Evolutionary conservation across 2,113 vertebrate genomes (phyloP).

Genomic region (Hassar affinis): DNA sequence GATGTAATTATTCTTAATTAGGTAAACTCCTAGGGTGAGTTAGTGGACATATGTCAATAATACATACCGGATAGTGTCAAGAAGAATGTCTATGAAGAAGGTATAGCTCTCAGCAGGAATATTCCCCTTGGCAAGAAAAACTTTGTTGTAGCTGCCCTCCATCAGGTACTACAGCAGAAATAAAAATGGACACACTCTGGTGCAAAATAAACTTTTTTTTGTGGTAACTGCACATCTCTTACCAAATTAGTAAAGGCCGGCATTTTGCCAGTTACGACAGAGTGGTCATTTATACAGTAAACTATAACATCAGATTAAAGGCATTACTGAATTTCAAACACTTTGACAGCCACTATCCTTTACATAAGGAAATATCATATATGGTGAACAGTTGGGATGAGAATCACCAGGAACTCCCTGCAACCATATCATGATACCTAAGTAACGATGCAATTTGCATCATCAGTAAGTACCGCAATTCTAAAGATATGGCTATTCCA

Average conservation of each 20-base stretch:
- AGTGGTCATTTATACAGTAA: not conserved
- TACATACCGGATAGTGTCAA: constrained; percentile 89
- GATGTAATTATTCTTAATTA: not conserved
- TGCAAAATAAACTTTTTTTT: not conserved
- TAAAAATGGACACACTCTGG: not conserved
- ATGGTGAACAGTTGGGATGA: not conserved
- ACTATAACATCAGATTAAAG: not conserved
- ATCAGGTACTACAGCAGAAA: constrained; percentile 82
- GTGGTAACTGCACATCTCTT: not conserved
- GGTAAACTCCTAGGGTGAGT: not conserved
- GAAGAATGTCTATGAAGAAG: constrained; percentile 94
- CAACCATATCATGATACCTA: too few species aligned
- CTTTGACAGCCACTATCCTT: too few species aligned
- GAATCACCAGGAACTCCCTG: too few species aligned
- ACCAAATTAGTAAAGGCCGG: not conserved
- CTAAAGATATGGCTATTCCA: too few species aligned
- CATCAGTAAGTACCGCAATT: too few species aligned
- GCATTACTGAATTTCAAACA: not conserved
- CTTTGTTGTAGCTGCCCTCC: constrained; percentile 98
- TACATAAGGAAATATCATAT: not conserved
- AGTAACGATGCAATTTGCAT: too few species aligned
- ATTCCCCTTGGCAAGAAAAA: constrained; percentile 95
- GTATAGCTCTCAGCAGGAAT: constrained; percentile 94
- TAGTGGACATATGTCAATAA: not conserved
- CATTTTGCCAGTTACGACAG: not conserved